Base-by-base conservation (phyloP, 2,888 invertebrate species). In the Agrenia bidenticulata region DNA sequence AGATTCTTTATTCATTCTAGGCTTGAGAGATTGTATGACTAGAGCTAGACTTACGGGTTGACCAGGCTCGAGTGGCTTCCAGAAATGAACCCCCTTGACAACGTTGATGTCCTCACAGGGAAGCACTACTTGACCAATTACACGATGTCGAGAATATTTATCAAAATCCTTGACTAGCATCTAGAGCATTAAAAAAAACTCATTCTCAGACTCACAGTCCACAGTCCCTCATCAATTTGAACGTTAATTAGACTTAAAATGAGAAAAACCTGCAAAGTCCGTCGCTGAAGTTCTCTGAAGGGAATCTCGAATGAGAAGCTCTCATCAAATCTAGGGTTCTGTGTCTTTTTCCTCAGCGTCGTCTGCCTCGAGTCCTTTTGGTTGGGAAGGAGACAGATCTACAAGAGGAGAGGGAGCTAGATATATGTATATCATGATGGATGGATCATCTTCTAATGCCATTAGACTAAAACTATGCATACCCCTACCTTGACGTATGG, bases 131-230 rank as follows among this genome's bases (percentile, higher is more conserved):
- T 80, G 79, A 2, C 82, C 82, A 37, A 81, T 79, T 56, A 81
- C 79, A 71, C 81, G 80, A 70, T 82, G 81, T 5, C 81, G 77
- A 17, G 81, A 81, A 74, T 77, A 81, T 72, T 81, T 81, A 75
- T 81, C 81, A 76, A 81, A 81, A 77, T 82, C 81, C 71, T 81
- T 81, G 32, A 82, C 78, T 17, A 69, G 50, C 57, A 73, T 59
- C 73, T 73, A 42, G 4, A 58, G 11, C 32, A 32, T 32, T 32
- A 4, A 11, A 32, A 32, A 32, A 32, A 32, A n/a, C n/a, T n/a
- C n/a, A n/a, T n/a, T n/a, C n/a, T n/a, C n/a, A n/a, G n/a, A n/a
- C n/a, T n/a, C n/a, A n/a, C n/a, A n/a, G n/a, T n/a, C n/a, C n/a
- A n/a, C n/a, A n/a, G n/a, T n/a, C 4, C 45, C 19, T 45, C 5